Conservation (phyloP, 2,888 invertebrate genomes). For the Nephrotoma flavescens region DNA sequence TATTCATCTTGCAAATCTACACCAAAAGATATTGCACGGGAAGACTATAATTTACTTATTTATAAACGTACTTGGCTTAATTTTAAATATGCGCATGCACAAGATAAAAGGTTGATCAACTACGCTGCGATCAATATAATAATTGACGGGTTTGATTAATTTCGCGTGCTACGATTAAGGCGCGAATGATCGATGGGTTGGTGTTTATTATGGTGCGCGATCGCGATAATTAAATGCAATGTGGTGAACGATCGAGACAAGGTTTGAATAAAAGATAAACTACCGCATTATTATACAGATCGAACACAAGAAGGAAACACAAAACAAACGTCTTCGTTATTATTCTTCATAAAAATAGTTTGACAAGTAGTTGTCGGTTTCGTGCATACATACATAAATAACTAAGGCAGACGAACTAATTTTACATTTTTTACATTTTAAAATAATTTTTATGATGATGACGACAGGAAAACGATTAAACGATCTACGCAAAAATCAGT, state of each 20-base stretch:
- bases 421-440: too few species aligned
- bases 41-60: neutral
- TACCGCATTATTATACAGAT: neutral
- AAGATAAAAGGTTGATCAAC: neutral
- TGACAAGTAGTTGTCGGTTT: neutral
- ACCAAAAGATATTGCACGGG: neutral
- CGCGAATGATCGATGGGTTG: neutral
- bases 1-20: neutral
- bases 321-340: neutral
- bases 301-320: neutral
- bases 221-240: neutral
- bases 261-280: neutral
- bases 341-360: neutral
- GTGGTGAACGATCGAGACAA: neutral
- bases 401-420: neutral
- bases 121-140: neutral
- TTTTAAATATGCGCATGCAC: neutral
- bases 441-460: neutral
- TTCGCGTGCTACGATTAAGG: neutral
- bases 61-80: neutral
- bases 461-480: neutral
- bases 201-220: neutral
- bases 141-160: neutral
- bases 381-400: neutral
- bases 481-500: neutral